Conservation (phyloP, 2,888 invertebrate species). For the Oxystoma pomonae region DNA sequence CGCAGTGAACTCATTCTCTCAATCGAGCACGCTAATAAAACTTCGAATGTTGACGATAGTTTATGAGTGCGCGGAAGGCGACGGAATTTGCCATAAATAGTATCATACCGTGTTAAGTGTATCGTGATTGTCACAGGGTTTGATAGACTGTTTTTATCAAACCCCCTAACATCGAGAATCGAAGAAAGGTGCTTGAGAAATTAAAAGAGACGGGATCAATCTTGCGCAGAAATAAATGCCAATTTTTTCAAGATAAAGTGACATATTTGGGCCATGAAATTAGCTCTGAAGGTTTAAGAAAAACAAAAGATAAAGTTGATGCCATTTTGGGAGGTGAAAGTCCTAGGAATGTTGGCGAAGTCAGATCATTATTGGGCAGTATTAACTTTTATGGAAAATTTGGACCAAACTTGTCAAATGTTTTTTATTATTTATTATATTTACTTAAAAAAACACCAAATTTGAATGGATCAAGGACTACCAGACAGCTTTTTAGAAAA, state of each 20-base stretch:
- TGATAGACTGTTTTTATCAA: too few species aligned
- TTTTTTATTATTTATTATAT: constrained; percentile 15
- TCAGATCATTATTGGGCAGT: constrained; percentile 16
- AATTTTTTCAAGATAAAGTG: constrained; percentile 35
- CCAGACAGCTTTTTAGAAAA: too few species aligned
- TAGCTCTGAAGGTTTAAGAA: constrained; percentile 22
- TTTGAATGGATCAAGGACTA: constrained; percentile 22
- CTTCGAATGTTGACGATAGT: too few species aligned
- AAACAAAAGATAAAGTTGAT: constrained; percentile 19
- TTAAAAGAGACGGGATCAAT: constrained; percentile 30
- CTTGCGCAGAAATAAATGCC: constrained; percentile 35
- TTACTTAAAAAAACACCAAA: constrained; percentile 16
- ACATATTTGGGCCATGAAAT: constrained; percentile 35
- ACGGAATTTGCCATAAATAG: too few species aligned
- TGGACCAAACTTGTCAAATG: constrained; percentile 8
- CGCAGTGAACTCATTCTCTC: too few species aligned
- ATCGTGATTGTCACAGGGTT: too few species aligned
- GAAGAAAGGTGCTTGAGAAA: constrained; percentile 28
- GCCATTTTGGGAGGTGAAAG: constrained; percentile 20
- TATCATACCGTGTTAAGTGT: too few species aligned
- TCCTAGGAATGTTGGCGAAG: constrained; percentile 13
- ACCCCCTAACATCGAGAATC: constrained; percentile 26
- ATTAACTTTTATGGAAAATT: constrained; percentile 22
- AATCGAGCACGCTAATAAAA: too few species aligned
- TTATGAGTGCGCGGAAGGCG: too few species aligned